A percentile compares a stretch with the other conserved stretches of the same genome.
Conservation (phyloP, 2,888 invertebrate species). For the Bombyx huttoni region DNA sequence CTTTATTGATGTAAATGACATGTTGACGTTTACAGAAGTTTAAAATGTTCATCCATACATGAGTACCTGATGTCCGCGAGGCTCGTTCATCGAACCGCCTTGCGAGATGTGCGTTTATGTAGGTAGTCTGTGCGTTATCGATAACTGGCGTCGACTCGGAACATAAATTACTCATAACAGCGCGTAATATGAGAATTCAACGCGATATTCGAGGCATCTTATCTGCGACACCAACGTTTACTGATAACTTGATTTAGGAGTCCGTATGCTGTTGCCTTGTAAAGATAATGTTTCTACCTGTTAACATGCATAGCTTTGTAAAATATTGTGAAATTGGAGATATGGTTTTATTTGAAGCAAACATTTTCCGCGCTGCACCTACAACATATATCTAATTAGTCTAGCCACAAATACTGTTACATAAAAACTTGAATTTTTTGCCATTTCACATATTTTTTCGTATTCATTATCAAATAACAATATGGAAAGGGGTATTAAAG, state of each 20-base stretch:
- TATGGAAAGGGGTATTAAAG: no score
- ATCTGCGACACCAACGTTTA: slow-evolving; percentile 7
- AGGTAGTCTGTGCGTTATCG: not conserved
- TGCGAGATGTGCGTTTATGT: not conserved
- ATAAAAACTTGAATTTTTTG: no score
- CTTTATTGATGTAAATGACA: not conserved
- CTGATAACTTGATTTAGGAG: slow-evolving; percentile 21
- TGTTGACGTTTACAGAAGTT: not conserved
- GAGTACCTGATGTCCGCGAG: not conserved
- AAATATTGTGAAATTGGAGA: slow-evolving; percentile 13
- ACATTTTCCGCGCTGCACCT: no score
- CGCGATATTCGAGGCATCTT: slow-evolving; percentile 2
- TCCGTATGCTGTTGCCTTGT: slow-evolving; percentile 1
- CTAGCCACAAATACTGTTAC: no score
- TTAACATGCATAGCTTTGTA: slow-evolving; percentile 10
- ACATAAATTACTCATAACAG: not conserved
- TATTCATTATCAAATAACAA: no score
- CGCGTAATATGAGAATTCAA: not conserved
- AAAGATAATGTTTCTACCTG: slow-evolving; percentile 7
- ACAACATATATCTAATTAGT: no score
- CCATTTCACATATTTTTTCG: no score
- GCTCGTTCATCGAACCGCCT: not conserved
- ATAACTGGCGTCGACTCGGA: not conserved
- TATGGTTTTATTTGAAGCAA: no score
- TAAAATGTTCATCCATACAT: not conserved